Evolutionary conservation across 2,113 vertebrate genomes (phyloP).

Genomic region (Bubo scandiacus): DNA sequence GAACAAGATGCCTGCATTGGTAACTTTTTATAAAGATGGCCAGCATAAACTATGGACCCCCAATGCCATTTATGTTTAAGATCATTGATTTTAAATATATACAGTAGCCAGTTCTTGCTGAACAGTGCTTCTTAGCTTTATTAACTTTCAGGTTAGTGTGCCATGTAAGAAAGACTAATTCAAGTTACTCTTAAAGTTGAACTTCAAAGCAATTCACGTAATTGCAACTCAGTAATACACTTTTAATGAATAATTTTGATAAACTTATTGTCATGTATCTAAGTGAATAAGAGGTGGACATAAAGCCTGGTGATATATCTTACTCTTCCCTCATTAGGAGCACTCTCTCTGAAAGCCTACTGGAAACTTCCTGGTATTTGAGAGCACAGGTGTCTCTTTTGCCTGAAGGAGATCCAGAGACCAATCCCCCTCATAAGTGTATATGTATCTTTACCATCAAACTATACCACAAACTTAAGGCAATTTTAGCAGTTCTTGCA

Average conservation of each 20-base stretch:
- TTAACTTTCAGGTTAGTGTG: not conserved
- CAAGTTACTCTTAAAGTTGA: not conserved
- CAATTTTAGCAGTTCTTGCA: not conserved
- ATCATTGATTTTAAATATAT: not conserved
- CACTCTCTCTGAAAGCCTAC: not conserved
- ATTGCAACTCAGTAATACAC: not conserved
- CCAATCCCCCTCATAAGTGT: not conserved
- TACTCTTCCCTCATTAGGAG: not conserved
- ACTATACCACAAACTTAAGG: not conserved
- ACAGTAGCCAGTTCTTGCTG: not conserved
- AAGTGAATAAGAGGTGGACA: not conserved
- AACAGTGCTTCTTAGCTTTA: not conserved
- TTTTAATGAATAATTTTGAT: not conserved
- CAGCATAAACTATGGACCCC: not conserved
- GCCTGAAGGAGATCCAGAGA: not conserved
- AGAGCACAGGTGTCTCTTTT: not conserved
- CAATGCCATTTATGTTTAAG: not conserved
- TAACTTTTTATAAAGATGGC: not conserved
- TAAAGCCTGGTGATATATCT: not conserved
- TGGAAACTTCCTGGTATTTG: not conserved
- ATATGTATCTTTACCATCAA: not conserved
- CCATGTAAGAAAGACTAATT: not conserved
- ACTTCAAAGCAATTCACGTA: not conserved
- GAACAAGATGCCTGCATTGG: not conserved
- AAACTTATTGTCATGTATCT: not conserved